Conservation (phyloP, 1,140 invertebrate species). For the Amphibalanus amphitrite region DNA sequence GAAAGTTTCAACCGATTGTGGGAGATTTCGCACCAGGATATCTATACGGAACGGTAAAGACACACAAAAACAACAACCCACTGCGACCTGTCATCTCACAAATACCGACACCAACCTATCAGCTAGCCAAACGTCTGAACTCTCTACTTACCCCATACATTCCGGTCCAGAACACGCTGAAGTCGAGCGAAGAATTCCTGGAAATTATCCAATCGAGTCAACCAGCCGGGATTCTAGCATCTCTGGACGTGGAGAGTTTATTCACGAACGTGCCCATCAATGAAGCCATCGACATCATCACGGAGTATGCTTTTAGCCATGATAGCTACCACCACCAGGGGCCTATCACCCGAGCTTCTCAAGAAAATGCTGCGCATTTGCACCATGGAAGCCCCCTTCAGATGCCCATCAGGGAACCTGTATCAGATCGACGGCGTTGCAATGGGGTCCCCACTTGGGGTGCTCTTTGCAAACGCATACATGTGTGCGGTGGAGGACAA, state of each 20-base stretch:
- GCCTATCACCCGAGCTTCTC: constrained; percentile 3
- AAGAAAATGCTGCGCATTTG: background rate
- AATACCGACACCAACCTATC: constrained; percentile 8
- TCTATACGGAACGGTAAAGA: constrained; percentile 9
- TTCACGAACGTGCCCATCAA: constrained; percentile 7
- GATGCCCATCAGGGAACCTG: background rate
- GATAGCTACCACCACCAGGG: constrained; percentile 5
- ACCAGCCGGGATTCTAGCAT: constrained; percentile 6
- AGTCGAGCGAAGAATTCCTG: constrained; percentile 5
- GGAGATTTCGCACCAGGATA: constrained; percentile 7
- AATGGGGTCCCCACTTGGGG: constrained; percentile 10
- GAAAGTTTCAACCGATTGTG: background rate
- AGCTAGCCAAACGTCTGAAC: constrained; percentile 3
- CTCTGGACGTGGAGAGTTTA: constrained; percentile 8
- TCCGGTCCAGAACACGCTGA: background rate
- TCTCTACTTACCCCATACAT: background rate
- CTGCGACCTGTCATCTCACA: constrained; percentile 9
- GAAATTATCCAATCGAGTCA: constrained; percentile 2
- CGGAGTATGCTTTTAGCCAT: constrained; percentile 4
- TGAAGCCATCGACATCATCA: constrained; percentile 5
- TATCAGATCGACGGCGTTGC: constrained; percentile 9
- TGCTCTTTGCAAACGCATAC: background rate
- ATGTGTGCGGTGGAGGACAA: constrained; percentile 6
- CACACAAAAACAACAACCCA: constrained; percentile 7
- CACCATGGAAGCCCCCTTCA: background rate